phyloP scores from a whole-genome alignment of 2,888 invertebrate genomes.

The Athalia circularis region DNA sequence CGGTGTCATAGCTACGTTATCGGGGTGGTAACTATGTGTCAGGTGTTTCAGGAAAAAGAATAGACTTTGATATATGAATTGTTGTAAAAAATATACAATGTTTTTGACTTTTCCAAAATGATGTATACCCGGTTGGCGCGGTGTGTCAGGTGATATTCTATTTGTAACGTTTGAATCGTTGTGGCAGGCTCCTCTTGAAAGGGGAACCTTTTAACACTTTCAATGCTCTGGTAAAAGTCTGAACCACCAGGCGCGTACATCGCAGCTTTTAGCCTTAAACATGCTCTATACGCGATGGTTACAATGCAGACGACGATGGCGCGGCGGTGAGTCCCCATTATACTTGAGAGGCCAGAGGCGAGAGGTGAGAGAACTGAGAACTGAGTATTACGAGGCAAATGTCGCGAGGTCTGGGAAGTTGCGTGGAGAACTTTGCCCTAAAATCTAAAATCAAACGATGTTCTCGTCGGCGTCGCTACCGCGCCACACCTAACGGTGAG shows the following conservation, averaged over 20 bases:
- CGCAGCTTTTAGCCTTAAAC: slow-evolving; percentile 67
- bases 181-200: slow-evolving; percentile 63
- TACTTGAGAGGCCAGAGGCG: slow-evolving; percentile 58
- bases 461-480: not conserved
- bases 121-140: not conserved
- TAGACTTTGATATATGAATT: slow-evolving; percentile 13
- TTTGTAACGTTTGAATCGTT: slow-evolving; percentile 70
- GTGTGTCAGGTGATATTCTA: slow-evolving; percentile 55
- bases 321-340: slow-evolving; percentile 67
- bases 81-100: not conserved
- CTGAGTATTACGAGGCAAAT: slow-evolving; percentile 15
- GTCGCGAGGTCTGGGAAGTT: slow-evolving; percentile 32
- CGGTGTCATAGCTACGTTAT: too few relatives aligned
- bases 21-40: too few relatives aligned
- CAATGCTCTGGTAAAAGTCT: slow-evolving; percentile 64
- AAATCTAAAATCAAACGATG: slow-evolving; percentile 38
- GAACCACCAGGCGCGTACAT: slow-evolving; percentile 60
- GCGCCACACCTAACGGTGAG: slow-evolving; percentile 23
- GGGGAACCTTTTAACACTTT: slow-evolving; percentile 67
- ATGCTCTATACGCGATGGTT: slow-evolving; percentile 50
- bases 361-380: slow-evolving; percentile 2
- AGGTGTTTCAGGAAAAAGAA: not conserved
- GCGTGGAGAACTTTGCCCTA: slow-evolving; percentile 40
- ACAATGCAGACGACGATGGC: slow-evolving; percentile 52
- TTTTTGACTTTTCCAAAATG: not conserved